phyloP scores from a whole-genome alignment of 2,888 invertebrate genomes.

The Drosophila peninsularis region DNA sequence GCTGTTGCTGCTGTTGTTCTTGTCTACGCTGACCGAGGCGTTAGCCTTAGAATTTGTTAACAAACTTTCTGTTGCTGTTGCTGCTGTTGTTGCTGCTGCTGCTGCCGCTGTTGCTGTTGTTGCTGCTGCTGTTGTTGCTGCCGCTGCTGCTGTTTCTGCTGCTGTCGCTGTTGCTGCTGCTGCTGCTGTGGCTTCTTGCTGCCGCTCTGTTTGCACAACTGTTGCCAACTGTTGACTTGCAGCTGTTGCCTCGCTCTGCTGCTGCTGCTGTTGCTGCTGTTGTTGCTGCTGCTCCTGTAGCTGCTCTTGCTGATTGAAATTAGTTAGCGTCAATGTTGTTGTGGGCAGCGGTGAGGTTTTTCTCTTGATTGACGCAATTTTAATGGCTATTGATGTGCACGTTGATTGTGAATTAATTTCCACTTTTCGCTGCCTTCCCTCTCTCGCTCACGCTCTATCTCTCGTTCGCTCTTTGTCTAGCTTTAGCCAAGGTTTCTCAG shows the following conservation, averaged over 20 bases:
- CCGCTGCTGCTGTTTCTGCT: conserved; percentile 11
- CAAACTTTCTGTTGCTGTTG: conserved; percentile 33
- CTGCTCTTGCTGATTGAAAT: conserved; percentile 60
- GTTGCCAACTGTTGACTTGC: conserved; percentile 60
- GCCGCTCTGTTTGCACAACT: conserved; percentile 54
- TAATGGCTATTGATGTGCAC: conserved; percentile 76
- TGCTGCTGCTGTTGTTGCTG: conserved; percentile 17
- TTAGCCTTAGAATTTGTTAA: conserved; percentile 59
- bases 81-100: conserved; percentile 24
- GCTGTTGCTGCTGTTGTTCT: conserved; percentile 23
- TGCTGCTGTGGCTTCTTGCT: conserved; percentile 23
- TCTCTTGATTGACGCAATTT: conserved; percentile 84
- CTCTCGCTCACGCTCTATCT: not conserved
- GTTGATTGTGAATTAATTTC: conserved; percentile 52
- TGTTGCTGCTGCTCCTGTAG: conserved; percentile 38
- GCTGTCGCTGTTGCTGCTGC: conserved; percentile 32
- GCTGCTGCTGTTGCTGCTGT: conserved; percentile 20
- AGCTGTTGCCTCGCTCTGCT: conserved; percentile 42
- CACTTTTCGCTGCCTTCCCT: conserved; percentile 14
- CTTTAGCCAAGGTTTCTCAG: conserved; percentile 22
- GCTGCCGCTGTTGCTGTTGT: conserved; percentile 9
- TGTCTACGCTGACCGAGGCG: conserved; percentile 64
- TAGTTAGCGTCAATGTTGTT: conserved; percentile 63
- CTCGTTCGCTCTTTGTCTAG: not conserved
- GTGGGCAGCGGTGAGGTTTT: conserved; percentile 80